Conservation (phyloP, 2,888 invertebrate genomes). For the Lycophotia porphyrea region DNA sequence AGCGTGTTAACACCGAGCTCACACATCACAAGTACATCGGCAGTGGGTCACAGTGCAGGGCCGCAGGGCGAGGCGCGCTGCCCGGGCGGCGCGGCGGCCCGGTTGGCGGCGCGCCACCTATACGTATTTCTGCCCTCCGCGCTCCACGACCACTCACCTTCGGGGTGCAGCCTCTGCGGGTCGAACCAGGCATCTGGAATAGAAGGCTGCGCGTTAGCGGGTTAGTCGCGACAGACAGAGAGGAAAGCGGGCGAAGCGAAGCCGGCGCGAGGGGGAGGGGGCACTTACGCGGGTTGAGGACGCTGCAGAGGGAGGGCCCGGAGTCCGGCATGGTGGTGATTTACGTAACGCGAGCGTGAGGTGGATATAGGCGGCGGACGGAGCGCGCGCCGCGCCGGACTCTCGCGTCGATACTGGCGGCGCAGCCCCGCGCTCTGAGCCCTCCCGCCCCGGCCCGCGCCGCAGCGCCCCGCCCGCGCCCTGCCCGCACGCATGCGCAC, state of each 20-base stretch:
- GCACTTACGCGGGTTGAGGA: constrained; percentile 88
- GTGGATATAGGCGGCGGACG: constrained; percentile 79
- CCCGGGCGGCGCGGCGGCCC: constrained; percentile 73
- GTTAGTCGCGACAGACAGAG: constrained; percentile 88
- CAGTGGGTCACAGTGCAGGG: constrained; percentile 72
- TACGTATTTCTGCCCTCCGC: constrained; percentile 76
- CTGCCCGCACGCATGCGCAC: constrained; percentile 63
- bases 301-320: constrained; percentile 88
- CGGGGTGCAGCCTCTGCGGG: constrained; percentile 97
- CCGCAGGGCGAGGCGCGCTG: constrained; percentile 70
- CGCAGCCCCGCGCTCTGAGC: constrained; percentile 80
- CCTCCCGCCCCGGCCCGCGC: constrained; percentile 68
- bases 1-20: constrained; percentile 72
- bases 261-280: constrained; percentile 73
- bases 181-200: constrained; percentile 98
- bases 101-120: constrained; percentile 79
- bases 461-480: constrained; percentile 63
- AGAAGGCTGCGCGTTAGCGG: constrained; percentile 90
- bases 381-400: constrained; percentile 89
- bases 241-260: constrained; percentile 80
- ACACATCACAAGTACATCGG: constrained; percentile 66
- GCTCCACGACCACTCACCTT: constrained; percentile 92
- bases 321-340: constrained; percentile 86
- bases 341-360: constrained; percentile 85
- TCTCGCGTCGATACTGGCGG: constrained; percentile 89